phyloP scores from a whole-genome alignment of 2,113 vertebrate genomes.

The Myiagra hebetior region DNA sequence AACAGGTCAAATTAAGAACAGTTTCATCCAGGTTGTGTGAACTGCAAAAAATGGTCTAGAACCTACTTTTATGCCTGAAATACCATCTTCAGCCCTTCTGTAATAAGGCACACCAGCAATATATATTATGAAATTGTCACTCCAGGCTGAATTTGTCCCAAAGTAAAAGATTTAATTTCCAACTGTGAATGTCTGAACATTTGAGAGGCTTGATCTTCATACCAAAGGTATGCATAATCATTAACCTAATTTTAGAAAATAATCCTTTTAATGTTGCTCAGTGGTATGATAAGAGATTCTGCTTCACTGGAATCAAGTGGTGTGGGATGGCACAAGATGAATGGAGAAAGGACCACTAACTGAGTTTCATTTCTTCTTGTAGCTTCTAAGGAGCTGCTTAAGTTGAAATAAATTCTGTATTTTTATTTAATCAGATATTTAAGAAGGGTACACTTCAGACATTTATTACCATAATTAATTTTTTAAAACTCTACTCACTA shows the following conservation, averaged over 20 bases:
- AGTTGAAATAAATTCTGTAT: background rate
- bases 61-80: background rate
- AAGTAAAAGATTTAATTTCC: background rate
- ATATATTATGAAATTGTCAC: background rate
- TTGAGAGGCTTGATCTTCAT: slow-evolving; percentile 4
- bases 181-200: background rate
- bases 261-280: slow-evolving; percentile 8
- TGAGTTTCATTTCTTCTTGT: background rate
- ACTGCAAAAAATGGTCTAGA: background rate
- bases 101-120: background rate
- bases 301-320: background rate
- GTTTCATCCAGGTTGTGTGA: background rate
- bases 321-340: background rate
- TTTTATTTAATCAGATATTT: background rate
- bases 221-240: background rate
- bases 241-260: background rate
- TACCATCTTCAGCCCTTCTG: background rate
- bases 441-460: background rate
- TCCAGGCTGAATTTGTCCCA: background rate
- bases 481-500: background rate
- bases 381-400: background rate
- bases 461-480: background rate
- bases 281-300: background rate
- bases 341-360: background rate
- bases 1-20: background rate